phyloP scores from a whole-genome alignment of 2,888 invertebrate genomes.

The Cryptocephalus moraei region DNA sequence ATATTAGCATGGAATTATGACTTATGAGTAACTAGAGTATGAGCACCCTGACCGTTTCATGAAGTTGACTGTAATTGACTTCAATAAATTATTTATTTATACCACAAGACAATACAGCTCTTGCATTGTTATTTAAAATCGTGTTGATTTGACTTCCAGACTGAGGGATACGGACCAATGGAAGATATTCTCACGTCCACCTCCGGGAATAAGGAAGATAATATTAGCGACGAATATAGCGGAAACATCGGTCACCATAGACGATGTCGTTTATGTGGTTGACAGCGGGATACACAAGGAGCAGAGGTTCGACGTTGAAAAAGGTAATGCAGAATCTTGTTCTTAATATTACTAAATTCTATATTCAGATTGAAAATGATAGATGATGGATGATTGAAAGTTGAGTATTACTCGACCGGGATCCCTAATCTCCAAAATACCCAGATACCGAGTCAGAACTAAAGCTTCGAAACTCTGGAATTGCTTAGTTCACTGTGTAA shows the following conservation, averaged over 20 bases:
- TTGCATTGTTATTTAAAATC: slow-evolving; percentile 26
- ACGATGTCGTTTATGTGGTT: slow-evolving; percentile 58
- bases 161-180: slow-evolving; percentile 49
- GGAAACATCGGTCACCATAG: slow-evolving; percentile 64
- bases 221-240: slow-evolving; percentile 63
- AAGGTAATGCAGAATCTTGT: slow-evolving; percentile 30
- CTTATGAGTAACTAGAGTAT: no score
- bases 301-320: slow-evolving; percentile 42
- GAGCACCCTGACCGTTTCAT: no score
- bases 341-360: background rate
- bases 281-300: slow-evolving; percentile 55
- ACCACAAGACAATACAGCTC: background rate
- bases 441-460: no score
- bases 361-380: background rate
- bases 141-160: slow-evolving; percentile 32
- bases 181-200: slow-evolving; percentile 44
- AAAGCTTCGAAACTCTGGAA: no score
- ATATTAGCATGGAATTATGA: no score
- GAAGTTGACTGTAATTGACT: no score
- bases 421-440: no score
- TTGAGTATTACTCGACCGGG: no score
- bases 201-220: slow-evolving; percentile 49
- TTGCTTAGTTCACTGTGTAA: no score
- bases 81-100: no score
- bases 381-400: slow-evolving; percentile 28